Evolutionary conservation across 2,888 invertebrate species (phyloP), one percentile per base, ranked within the genome.

Genomic region (Cantharis flavilabris): DNA sequence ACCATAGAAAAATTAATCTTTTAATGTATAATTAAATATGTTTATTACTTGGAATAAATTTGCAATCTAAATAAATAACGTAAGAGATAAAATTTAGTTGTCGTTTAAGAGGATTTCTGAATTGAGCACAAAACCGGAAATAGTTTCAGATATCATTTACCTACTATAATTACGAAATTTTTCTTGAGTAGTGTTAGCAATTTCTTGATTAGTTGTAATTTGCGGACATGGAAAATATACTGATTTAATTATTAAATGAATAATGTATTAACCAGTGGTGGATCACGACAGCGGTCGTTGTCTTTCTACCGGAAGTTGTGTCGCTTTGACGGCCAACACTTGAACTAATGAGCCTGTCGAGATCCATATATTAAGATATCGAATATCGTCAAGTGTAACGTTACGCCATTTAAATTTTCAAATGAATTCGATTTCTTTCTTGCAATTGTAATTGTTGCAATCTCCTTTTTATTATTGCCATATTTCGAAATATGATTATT

Each of bases 321-420:
- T 83, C 84, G 83, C 83, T 84, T 84, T 84, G 84, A 83, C 84
- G 85, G 83, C 82, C 83, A 85, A 83, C 83, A 83, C 84, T 84
- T 81, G 84, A 84, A 84, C 85, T 85, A 85, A 85, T 84, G 84
- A 85, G 84, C 81, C 79, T 78, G 82, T 80, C 80, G 83, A 84
- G 84, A 83, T 84, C 84, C 84, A 85, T 81, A 85, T 82, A 83
- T 83, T 83, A 83, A 83, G 83, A 83, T 83, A 82, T 80, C 75
- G 80, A 81, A 82, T 81, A 83, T 82, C 83, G 80, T 80, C 81
- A 81, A 83, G 82, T 83, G 82, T 81, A 82, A 82, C 83, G 83
- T 83, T 82, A 81, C 83, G 83, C 81, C 80, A 80, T 78, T 80
- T 81, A 78, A 73, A 73, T 72, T 79, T 73, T 74, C 69, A 78